Percentiles rank a stretch among this genome's conserved stretches.
Evolutionary conservation across 2,113 vertebrate genomes (phyloP).

Genomic region (Mesocricetus auratus): DNA sequence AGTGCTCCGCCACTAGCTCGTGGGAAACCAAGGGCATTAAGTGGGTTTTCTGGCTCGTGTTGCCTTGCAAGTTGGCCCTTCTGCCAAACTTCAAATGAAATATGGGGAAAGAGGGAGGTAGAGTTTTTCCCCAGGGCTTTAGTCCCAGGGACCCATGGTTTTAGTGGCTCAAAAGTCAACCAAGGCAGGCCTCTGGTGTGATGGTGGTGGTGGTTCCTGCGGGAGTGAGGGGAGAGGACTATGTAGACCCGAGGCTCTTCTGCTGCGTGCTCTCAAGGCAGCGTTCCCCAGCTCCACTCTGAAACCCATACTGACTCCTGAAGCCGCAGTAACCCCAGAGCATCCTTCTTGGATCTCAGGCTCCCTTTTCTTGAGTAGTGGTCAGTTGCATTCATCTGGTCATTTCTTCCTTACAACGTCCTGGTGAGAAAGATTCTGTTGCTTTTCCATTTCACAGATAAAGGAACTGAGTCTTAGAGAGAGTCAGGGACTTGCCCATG

Average conservation of each 20-base stretch:
- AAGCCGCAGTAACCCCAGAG: neutral
- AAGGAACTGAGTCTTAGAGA: neutral
- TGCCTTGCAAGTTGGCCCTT: constrained; percentile 35
- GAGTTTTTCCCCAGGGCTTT: constrained; percentile 43
- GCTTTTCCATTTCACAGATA: neutral
- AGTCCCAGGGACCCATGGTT: neutral
- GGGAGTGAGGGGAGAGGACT: neutral
- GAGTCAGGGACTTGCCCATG: neutral
- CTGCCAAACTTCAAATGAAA: constrained; percentile 46
- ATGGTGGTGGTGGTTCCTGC: neutral
- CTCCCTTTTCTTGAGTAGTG: neutral
- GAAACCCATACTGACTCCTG: neutral
- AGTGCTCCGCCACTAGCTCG: constrained; percentile 45
- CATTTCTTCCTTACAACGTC: neutral
- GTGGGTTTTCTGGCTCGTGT: constrained; percentile 31
- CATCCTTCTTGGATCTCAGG: neutral
- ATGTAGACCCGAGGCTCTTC: neutral
- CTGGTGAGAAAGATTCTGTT: neutral
- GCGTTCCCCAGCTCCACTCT: neutral
- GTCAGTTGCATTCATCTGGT: neutral
- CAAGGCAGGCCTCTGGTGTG: neutral
- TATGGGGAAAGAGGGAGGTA: neutral
- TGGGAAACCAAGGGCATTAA: constrained; percentile 57
- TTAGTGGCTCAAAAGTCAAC: neutral
- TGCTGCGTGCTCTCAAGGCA: neutral